Evolutionary conservation across 2,797 vertebrate species (phyloP), one percentile per base, ranked within the genome.

Genomic region (Rhincodon typus): DNA sequence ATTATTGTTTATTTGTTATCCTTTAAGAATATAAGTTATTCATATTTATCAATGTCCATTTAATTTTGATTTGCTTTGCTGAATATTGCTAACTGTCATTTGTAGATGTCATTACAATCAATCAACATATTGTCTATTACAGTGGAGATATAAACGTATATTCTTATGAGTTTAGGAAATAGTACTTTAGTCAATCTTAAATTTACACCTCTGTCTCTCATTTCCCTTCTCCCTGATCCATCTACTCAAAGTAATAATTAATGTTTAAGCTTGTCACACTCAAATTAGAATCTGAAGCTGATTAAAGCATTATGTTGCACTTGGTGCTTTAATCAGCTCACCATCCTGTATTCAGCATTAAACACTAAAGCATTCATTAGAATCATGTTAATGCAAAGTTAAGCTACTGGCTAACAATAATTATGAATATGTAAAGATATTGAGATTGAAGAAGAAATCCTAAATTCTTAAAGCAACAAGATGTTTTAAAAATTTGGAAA

Each of bases 261-360:
- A 94, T 94, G 94, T 74, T 77, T 77, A 34, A 94, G 66, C 34
- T 93, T 93, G 90, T 93, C 90, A 67, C 13, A 25, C 90, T 93
- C 17, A 8, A 93, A 67, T 93, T 67, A 57, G n/a, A 93, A 94
- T 72, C 67, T 53, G 70, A 27, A 94, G 94, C 94, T 94, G 67
- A 72, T 93, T 93, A 34, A 94, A 53, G 94, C 42, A 72, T 12
- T 19, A 4, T 53, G 42, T 17, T 77, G 25, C 21, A 50, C 30
- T 95, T 74, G 34, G 46, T 77, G 25, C 70, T 72, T 72, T 74
- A 77, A 95, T 77, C 94, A 77, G 94, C 94, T 74, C 46, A 17
- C 25, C 42, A 50, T 72, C 67, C 23, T 57, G 25, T 77, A 74
- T 77, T 95, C 70, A 95, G 70, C 94, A 77, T 72, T 15, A 30